Base-by-base conservation (phyloP, 2,113 vertebrate species). In the Myiozetetes cayanensis region DNA sequence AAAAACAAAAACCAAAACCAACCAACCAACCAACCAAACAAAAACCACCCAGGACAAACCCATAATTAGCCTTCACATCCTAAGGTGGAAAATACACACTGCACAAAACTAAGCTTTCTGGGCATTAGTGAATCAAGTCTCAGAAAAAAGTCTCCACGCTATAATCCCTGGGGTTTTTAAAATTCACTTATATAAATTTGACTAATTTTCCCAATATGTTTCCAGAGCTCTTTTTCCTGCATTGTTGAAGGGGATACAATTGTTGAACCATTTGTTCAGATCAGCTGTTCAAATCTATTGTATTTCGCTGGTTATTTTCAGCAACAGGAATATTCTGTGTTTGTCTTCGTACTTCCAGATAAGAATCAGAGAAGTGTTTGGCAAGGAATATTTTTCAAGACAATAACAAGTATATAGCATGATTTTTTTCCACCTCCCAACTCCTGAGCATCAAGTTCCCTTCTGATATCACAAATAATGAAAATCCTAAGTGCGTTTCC, bases 231-330 rank as follows among this genome's bases (percentile, higher is more conserved):
- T 30, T 85, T 93, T 72, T 85, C 37, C 59, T 58, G 17, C 12
- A 9, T 47, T 43, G 10, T 58, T 91, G 74, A 52, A 85, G 89
- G 25, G 10, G 43, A 41, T 62, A 61, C 55, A 94, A 85, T 33
- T 73, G 65, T 30, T 46, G 37, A 90, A 70, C 18, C 37, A 80
- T 91, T 91, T 88, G 67, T 71, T 83, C 79, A 82, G 61, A 56
- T 93, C 72, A 90, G 72, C 43, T 95, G 59, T 78, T 33, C 33
- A 14, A 13, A 16, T 39, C 33, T 78, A 84, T 90, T 86, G 37
- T 83, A 50, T 85, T 88, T 85, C 62, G 53, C 8, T 24, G 4
- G 76, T 70, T 85, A 79, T 94, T 95, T 96, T 93, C 56, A 87
- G 89, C 58, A 72, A n/a, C 24, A 93, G 43, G 87, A 58, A 27